These are phyloP conservation scores for Hydra vulgaris DNA, from an alignment of 30 jellyfish, hydroid and myxozoan species.

Conservation along the genomic window DNA sequence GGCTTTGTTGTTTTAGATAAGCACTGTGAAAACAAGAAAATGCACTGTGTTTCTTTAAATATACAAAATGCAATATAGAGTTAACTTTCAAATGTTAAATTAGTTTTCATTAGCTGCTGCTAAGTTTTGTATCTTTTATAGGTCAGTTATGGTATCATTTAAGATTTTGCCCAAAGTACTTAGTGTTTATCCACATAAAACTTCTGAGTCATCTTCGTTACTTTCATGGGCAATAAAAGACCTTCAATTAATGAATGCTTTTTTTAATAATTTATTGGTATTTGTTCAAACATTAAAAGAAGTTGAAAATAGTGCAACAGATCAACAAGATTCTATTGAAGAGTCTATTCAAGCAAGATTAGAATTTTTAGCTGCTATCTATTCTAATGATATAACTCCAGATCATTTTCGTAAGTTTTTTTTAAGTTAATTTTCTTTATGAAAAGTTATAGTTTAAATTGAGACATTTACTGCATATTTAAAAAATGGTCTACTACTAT, in stretches of 20 bases:
- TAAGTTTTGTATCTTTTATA: no score
- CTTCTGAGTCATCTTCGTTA: slow-evolving; percentile 67
- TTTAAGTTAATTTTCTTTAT: no score
- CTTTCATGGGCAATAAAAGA: slow-evolving; percentile 88
- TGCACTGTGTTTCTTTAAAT: no score
- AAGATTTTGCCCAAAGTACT: slow-evolving; percentile 85
- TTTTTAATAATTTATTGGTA: slow-evolving; percentile 63
- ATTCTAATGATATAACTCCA: slow-evolving; percentile 79
- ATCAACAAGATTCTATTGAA: slow-evolving; percentile 35
- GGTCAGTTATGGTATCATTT: slow-evolving; percentile 80
- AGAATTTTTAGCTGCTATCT: slow-evolving; percentile 75
- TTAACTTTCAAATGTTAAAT: not conserved
- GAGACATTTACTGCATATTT: no score
- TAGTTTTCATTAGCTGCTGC: not conserved
- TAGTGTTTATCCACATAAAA: slow-evolving; percentile 62
- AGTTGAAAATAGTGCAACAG: not conserved
- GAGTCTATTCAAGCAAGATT: slow-evolving; percentile 77
- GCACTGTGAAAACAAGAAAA: no score
- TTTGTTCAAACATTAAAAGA: slow-evolving; percentile 49
- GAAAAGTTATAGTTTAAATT: no score
- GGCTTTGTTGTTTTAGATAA: no score
- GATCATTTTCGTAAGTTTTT: slow-evolving; percentile 85
- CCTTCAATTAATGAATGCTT: slow-evolving; percentile 66
- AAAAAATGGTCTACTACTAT: no score
- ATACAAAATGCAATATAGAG: no score